These are phyloP conservation scores for Galagoides demidoff DNA, from an alignment of 2,797 vertebrate species.

Conservation along the genomic window DNA sequence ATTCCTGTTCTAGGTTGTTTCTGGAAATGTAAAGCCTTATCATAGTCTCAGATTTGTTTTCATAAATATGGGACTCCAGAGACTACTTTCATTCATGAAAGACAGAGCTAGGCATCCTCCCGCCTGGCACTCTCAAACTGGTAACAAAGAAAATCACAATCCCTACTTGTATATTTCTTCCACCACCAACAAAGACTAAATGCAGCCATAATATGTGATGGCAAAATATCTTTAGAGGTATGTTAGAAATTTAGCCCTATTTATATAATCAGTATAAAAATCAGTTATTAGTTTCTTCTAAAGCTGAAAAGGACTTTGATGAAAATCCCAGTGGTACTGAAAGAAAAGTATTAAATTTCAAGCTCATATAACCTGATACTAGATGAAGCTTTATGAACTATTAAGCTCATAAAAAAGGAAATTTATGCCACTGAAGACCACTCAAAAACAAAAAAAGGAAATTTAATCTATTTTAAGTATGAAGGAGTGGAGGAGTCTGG, in stretches of 20 bases:
- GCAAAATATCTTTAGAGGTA: conserved; percentile 23
- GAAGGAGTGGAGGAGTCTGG: neutral
- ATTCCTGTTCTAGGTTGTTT: neutral
- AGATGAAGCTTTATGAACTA: conserved; percentile 34
- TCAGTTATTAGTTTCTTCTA: conserved; percentile 49
- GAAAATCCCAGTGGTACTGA: conserved; percentile 11
- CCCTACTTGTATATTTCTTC: neutral
- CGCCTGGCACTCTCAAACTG: conserved; percentile 31
- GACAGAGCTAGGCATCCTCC: neutral
- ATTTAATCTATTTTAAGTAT: conserved; percentile 21
- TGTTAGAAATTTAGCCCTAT: conserved; percentile 23
- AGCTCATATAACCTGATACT: conserved; percentile 18
- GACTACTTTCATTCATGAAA: conserved; percentile 6
- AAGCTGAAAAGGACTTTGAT: conserved; percentile 45
- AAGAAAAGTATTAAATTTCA: conserved; percentile 54
- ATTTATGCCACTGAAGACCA: no score
- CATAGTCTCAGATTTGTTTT: conserved; percentile 19
- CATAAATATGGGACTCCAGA: conserved; percentile 18
- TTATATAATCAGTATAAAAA: conserved; percentile 37
- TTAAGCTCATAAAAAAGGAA: neutral
- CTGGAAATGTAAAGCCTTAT: conserved; percentile 24
- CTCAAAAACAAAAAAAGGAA: neutral
- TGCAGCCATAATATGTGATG: neutral
- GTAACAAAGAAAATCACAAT: conserved; percentile 28
- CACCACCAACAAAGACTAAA: neutral